Percentiles rank a stretch among this genome's conserved stretches.
These are phyloP conservation scores for Platalea minor DNA, from an alignment of 2,797 vertebrate genomes.

Conservation along the genomic window DNA sequence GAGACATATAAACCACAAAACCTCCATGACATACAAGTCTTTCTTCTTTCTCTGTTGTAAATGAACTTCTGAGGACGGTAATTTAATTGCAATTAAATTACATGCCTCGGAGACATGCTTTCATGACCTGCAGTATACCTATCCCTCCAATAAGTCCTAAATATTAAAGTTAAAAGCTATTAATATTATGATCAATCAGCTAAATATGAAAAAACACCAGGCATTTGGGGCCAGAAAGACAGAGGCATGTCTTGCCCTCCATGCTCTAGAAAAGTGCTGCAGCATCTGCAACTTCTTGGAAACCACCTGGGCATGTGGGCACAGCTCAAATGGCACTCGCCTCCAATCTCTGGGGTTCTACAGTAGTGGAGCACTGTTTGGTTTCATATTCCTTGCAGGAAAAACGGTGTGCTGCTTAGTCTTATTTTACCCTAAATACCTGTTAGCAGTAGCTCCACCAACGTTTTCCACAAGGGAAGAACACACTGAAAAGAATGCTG, in stretches of 20 bases:
- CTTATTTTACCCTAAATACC: background rate
- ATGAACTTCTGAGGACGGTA: background rate
- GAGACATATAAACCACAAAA: background rate
- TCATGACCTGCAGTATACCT: background rate
- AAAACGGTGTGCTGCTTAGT: background rate
- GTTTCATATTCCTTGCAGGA: background rate
- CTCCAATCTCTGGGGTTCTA: too few species aligned
- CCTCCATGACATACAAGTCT: background rate
- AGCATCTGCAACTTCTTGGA: background rate
- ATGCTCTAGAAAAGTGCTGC: accelerated
- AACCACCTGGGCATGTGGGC: accelerated
- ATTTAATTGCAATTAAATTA: background rate
- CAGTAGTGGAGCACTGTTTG: background rate
- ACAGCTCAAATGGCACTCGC: background rate
- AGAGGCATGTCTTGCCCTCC: accelerated
- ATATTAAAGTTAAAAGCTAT: background rate
- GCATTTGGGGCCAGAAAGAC: background rate
- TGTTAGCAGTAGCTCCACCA: background rate
- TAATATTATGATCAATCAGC: background rate
- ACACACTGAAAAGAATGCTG: background rate
- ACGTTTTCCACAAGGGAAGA: background rate
- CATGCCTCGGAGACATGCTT: background rate
- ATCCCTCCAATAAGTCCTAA: background rate
- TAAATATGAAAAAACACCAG: background rate
- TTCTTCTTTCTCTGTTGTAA: background rate